Base-by-base conservation (phyloP, 1,140 invertebrate genomes). In the Drosophila pallidifrons region DNA sequence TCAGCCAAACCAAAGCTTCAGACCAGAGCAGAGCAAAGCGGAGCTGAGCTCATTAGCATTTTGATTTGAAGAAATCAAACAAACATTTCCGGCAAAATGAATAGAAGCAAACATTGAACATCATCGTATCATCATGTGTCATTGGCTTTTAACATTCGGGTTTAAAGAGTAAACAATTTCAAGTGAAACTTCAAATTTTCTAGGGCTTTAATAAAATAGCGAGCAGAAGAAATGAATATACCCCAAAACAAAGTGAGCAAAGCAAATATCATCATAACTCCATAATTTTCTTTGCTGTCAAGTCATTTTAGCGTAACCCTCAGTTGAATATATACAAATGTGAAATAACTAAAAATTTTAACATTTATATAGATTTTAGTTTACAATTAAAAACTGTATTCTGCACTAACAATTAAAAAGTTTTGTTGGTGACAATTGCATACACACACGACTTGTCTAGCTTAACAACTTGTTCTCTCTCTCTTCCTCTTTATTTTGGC, bases 11-110 rank as follows among this genome's bases (percentile, higher is more conserved):
- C 65, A 32, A 41, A 55, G 65, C 28, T 20, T 2, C 25, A 60
- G 20, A 58, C 13, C 55, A 52, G 13, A 41, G 71, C 15, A 32
- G 11, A 25, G 54, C 38, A 52, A 11, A 41, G 71, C 15, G 41
- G 32, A 25, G 55, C 46, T 25, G 49, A 79, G 60, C 82, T 87
- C 73, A 87, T 88, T 80, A 82, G 77, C 83, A 87, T 82, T 67
- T 82, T 80, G 71, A 88, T 86, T 86, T 63, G 82, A 47, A 69
- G 43, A 78, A 82, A 74, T 52, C 73, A 77, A 74, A 71, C 68
- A 87, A 82, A 82, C 70, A 87, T 82, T 79, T 82, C 83, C 76
- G 68, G 69, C 66, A 77, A 83, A 69, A 38, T 28, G 20, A 32
- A 20, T 46, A 59, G 30, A 25, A 68, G 46, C 78, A 87, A 82